Base-by-base conservation (phyloP, 2,797 vertebrate species). In the Cossypha dichroa region DNA sequence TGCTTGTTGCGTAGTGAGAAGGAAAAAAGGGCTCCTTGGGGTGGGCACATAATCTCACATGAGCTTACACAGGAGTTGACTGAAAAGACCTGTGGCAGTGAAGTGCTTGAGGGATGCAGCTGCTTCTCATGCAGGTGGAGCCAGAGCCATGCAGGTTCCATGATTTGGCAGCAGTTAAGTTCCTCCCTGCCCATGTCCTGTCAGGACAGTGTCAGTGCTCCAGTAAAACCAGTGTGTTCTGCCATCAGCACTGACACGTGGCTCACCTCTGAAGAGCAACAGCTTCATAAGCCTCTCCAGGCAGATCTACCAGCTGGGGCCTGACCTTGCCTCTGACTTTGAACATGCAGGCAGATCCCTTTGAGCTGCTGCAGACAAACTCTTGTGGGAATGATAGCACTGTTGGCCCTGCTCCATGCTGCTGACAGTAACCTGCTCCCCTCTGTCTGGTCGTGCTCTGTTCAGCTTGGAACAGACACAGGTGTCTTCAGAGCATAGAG, bases 161-260 rank as follows among this genome's bases (percentile, higher is more conserved):
- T 25, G 13, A 7, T 56, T 18, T 56, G 43, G 12, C 38, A 11
- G 54, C 46, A 22, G 22, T 34, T 18, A 5, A 69, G 25, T 62
- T 88, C 22, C 31, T 33, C 14, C 7, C 15, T 52, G 45, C 21
- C 8, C 1, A 0, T 78, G 46, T 49, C 49, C 54, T 60, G 52
- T 34, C 43, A 85, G 62, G 58, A n/a, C 31, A 31, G n/a, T 9
- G 28, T 41, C 66, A 62, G 51, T 0, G 5, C 72, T 85, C 17
- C 67, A 16, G 55, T 9, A 13, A 84, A 31, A 10, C 19, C 19
- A 5, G 38, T 1, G 0, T 40, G 31, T 31, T 86, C 41, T 74
- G 62, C 72, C 52, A 10, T 49, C 1, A 2, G 40, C 0, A 0
- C 13, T 64, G 60, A 49, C 90, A 84, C 0, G 0, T 74, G 76